Evolutionary conservation across 2,888 invertebrate species (phyloP).

Genomic region (Elgonia sp.): DNA sequence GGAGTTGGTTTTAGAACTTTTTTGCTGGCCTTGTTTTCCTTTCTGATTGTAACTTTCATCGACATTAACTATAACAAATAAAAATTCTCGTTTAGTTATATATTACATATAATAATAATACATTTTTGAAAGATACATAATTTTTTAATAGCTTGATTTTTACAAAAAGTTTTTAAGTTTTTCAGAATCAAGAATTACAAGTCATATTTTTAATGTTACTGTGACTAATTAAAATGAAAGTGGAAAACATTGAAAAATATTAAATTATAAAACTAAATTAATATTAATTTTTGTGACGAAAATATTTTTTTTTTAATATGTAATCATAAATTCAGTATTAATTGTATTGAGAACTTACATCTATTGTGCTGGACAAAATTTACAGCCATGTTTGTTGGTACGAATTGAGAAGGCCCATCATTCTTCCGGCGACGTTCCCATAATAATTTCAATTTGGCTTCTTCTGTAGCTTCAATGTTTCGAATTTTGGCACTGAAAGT

Average conservation of each 20-base stretch:
- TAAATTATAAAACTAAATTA: too few species aligned
- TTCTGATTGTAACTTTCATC: slow-evolving; percentile 90
- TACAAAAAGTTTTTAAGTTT: too few species aligned
- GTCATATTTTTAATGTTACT: too few species aligned
- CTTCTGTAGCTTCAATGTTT: slow-evolving; percentile 99
- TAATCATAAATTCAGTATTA: slow-evolving; percentile 35
- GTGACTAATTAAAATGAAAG: too few species aligned
- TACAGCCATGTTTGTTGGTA: slow-evolving; percentile 99
- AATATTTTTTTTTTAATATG: not conserved
- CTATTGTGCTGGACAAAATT: slow-evolving; percentile 99
- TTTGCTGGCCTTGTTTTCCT: slow-evolving; percentile 89
- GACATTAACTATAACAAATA: slow-evolving; percentile 92
- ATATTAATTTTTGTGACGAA: too few species aligned
- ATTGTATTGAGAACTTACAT: too few species aligned
- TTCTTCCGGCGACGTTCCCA: slow-evolving; percentile 96
- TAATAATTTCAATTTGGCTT: slow-evolving; percentile 96
- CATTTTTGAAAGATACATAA: too few species aligned
- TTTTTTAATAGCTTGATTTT: too few species aligned
- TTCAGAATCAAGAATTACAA: too few species aligned
- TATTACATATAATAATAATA: not conserved
- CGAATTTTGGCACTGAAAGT: slow-evolving; percentile 94
- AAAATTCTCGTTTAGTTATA: not conserved
- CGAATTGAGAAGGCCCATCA: slow-evolving; percentile 97
- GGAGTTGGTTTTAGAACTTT: slow-evolving; percentile 81
- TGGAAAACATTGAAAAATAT: too few species aligned